Base-by-base conservation (phyloP, 2,888 invertebrate species). In the Oligia latruncula region DNA sequence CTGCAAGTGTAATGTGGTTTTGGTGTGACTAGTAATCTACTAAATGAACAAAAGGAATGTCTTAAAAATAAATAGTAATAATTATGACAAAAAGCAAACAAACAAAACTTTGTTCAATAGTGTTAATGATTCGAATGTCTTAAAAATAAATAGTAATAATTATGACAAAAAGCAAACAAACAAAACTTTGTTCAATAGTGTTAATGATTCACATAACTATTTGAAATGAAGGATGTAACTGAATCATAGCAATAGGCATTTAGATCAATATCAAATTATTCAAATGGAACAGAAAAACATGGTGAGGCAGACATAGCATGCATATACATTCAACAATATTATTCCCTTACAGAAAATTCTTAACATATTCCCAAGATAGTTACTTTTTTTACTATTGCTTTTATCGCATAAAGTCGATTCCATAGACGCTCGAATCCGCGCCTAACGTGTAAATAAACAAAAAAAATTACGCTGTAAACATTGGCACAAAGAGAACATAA, bases 371-470 rank as follows among this genome's bases (percentile, higher is more conserved):
- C 1, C 49, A 67, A 62, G 77, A 65, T 43, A 66, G 15, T n/a
- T 68, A 35, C 71, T 81, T 82, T 78, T 78, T 86, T 46, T 65
- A 66, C 74, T 78, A 88, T 81, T 81, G 75, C 80, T 70, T 79
- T 71, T 80, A 83, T 66, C 80, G 78, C 71, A 87, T 84, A 80
- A 84, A 88, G 81, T 85, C 84, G 86, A 85, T 85, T 86, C 84
- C 83, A 87, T 91, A 86, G 86, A 90, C 90, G 90, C 87, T 80
- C 90, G 88, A 90, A 90, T 90, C 90, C 92, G 93, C 93, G 92
- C 92, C 90, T 91, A 87, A 88, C 89, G 90, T 95, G 95, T 96
- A 96, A 96, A 96, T 96, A 96, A 96, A 96, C 96, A 96, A 94
- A 93, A 91, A 76, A 89, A 90, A 82, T 40, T 83, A 90, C 90